Conservation (phyloP, 2,888 invertebrate species). For the Nephrotoma guestfalica region DNA sequence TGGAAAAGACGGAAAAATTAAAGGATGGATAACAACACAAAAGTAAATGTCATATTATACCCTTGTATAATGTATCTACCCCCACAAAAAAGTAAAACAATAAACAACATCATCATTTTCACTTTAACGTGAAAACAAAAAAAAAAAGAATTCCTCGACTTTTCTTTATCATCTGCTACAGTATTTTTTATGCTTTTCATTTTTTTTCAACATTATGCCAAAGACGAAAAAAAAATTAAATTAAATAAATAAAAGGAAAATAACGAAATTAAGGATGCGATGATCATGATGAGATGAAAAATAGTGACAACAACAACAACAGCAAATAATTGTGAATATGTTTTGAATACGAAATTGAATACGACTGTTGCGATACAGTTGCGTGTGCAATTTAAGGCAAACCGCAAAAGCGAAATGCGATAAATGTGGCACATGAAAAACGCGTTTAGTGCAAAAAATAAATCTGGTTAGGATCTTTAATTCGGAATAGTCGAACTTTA, state of each 20-base stretch:
- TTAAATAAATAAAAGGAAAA: background rate
- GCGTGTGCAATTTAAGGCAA: background rate
- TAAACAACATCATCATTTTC: background rate
- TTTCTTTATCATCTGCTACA: background rate
- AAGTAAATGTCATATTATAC: background rate
- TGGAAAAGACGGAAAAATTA: background rate
- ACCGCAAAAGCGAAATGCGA: background rate
- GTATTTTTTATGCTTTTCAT: background rate
- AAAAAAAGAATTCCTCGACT: background rate
- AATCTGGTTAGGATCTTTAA: background rate
- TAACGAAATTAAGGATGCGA: background rate
- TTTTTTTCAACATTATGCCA: background rate
- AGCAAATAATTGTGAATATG: background rate
- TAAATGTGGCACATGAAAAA: background rate
- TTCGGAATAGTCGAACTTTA: background rate
- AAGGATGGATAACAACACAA: background rate
- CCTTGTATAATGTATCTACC: background rate
- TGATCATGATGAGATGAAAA: background rate
- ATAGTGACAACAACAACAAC: background rate
- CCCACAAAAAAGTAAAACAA: background rate
- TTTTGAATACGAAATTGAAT: background rate
- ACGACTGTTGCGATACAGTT: background rate
- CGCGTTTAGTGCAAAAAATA: background rate
- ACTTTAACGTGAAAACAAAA: background rate
- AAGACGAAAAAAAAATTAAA: background rate